Evolutionary conservation across 2,888 invertebrate genomes (phyloP), one percentile per base, ranked within the genome.

Genomic region (Chymomyza caudatula): DNA sequence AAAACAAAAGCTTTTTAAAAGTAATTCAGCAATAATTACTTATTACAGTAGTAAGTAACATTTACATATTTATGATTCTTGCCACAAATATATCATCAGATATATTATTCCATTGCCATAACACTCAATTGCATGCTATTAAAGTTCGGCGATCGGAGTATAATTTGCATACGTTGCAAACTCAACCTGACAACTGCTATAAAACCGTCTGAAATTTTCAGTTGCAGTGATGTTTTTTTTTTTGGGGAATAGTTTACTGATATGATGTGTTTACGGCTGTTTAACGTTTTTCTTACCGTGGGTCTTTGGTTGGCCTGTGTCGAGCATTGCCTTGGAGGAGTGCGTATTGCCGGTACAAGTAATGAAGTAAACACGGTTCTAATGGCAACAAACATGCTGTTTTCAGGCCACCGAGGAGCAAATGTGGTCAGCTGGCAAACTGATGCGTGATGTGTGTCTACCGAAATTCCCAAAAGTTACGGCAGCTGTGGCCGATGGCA

Each of bases 391-490:
- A 11, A 37, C 8, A 2, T 37, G 29, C 29, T 37, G 29, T 43
- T 71, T 68, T 8, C 56, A 89, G 89, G 89, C 86, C 3, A 90
- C 90, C 0, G 84, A 91, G 89, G 93, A 93, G 63, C 94, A 95
- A 88, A 90, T 95, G 84, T 92, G 88, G 78, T 92, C 92, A 17
- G 92, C 94, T 0, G 92, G 92, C 0, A 93, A 92, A 87, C 90
- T 93, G 80, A 92, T 94, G 89, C 90, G 94, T 55, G 94, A 93
- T 80, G 90, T 92, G 0, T 95, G 94, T 74, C 90, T 92, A 66
- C 92, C 93, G 1, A 95, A 94, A 90, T 92, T 91, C 62, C 78
- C 90, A 0, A 90, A 88, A 73, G 69, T 90, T 0, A 74, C 73
- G n/a, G 61, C 51, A 25, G 90, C 85, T 20, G 69, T 85, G 0